Evolutionary conservation across 2,888 invertebrate genomes (phyloP).

Genomic region (Dasypolia templi): DNA sequence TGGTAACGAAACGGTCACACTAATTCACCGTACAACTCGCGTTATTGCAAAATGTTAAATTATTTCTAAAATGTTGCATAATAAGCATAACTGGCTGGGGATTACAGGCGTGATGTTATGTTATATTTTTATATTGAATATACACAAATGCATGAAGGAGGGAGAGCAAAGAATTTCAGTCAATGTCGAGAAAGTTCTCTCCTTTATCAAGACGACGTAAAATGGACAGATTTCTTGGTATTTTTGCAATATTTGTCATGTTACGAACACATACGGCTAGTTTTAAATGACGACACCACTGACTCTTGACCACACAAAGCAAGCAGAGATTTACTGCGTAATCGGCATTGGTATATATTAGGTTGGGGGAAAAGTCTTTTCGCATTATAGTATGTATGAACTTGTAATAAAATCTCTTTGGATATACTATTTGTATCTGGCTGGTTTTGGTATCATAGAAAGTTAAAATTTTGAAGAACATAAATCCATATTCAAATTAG

Average conservation of each 20-base stretch:
- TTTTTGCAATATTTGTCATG: conserved; percentile 13
- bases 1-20: conserved; percentile 3
- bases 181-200: conserved; percentile 29
- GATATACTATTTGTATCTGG: too few relatives aligned
- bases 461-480: too few relatives aligned
- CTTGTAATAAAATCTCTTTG: too few relatives aligned
- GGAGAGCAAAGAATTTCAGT: conserved; percentile 43
- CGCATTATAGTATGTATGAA: too few relatives aligned
- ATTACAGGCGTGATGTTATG: too few relatives aligned
- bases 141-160: conserved; percentile 50
- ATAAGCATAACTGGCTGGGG: too few relatives aligned
- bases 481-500: too few relatives aligned
- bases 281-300: neutral
- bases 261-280: conserved; percentile 4
- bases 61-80: conserved; percentile 7
- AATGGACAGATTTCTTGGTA: conserved; percentile 4
- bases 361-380: too few relatives aligned
- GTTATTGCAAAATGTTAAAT: conserved; percentile 14
- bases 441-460: too few relatives aligned
- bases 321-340: neutral
- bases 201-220: neutral
- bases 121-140: too few relatives aligned
- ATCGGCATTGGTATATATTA: neutral
- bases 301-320: neutral
- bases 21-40: neutral